These are phyloP conservation scores for Tolmerus cingulatus DNA, from an alignment of 2,888 invertebrate genomes.

Conservation along the genomic window DNA sequence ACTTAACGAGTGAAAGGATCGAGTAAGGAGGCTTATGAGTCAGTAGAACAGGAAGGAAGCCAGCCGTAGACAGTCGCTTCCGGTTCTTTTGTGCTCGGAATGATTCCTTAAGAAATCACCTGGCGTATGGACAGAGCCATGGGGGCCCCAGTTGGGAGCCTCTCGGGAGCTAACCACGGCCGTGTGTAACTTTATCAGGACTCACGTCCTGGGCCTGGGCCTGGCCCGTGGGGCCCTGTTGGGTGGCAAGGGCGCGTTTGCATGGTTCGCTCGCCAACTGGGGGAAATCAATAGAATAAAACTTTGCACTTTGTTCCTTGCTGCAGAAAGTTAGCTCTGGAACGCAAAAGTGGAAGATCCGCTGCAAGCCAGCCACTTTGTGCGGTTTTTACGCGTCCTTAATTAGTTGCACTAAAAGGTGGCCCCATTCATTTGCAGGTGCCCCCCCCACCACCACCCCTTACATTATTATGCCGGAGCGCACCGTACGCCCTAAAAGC, in stretches of 20 bases:
- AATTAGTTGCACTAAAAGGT: slow-evolving; percentile 19
- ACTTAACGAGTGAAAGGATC: not conserved
- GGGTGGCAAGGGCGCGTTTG: not conserved
- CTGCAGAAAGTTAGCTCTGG: not conserved
- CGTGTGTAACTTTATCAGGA: not conserved
- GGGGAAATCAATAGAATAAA: not conserved
- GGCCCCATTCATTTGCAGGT: not conserved
- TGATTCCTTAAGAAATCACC: not conserved
- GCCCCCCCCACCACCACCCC: not conserved
- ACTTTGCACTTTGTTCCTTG: not conserved
- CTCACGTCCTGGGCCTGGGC: not conserved
- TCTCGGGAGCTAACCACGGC: not conserved
- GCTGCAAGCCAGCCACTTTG: slow-evolving; percentile 16
- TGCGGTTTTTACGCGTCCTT: slow-evolving; percentile 36
- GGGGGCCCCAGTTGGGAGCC: not conserved
- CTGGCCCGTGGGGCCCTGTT: not conserved
- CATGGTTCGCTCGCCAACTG: not conserved
- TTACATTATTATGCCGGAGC: not conserved
- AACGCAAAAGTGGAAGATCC: slow-evolving; percentile 11
- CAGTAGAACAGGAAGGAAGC: not conserved
- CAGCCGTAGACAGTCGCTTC: not conserved
- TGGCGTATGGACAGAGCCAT: not conserved
- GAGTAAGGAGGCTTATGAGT: not conserved
- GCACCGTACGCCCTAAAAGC: slow-evolving; percentile 7
- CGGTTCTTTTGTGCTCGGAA: not conserved